These are phyloP conservation scores for Ctenopoma multispine DNA, from an alignment of 2,797 vertebrate genomes.

Conservation along the genomic window DNA sequence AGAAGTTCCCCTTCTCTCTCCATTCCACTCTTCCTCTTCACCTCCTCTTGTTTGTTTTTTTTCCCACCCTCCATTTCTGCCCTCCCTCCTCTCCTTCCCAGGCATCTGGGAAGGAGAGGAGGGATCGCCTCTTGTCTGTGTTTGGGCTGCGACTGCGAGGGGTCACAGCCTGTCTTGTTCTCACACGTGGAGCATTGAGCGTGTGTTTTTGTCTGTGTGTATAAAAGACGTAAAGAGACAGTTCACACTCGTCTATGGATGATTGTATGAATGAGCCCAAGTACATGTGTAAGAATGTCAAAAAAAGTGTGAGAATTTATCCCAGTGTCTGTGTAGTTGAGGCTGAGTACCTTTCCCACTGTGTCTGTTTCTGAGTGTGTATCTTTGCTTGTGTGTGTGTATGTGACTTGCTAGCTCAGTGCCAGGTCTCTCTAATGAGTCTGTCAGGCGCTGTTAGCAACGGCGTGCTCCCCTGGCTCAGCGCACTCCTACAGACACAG, in stretches of 20 bases:
- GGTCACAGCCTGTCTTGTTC: conserved; percentile 82
- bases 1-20: conserved; percentile 48
- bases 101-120: no score
- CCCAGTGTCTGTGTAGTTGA: conserved; percentile 67
- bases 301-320: conserved; percentile 70
- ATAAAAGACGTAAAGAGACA: conserved; percentile 27
- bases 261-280: conserved; percentile 67
- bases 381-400: conserved; percentile 35
- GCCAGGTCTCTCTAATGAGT: conserved; percentile 86
- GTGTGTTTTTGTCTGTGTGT: conserved; percentile 29
- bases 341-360: conserved; percentile 68
- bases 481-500: conserved; percentile 80
- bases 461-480: conserved; percentile 80
- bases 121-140: conserved; percentile 78
- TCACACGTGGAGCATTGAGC: conserved; percentile 71
- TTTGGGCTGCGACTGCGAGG: conserved; percentile 80
- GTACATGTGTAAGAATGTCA: conserved; percentile 32
- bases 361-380: conserved; percentile 62
- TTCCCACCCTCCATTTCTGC: conserved; percentile 51
- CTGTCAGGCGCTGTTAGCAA: conserved; percentile 85
- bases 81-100: conserved; percentile 57
- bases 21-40: conserved; percentile 43
- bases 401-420: conserved; percentile 74
- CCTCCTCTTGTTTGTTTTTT: conserved; percentile 47
- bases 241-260: conserved; percentile 46